These are phyloP conservation scores for Tineola bisselliella DNA, from an alignment of 2,888 invertebrate genomes.

Conservation along the genomic window DNA sequence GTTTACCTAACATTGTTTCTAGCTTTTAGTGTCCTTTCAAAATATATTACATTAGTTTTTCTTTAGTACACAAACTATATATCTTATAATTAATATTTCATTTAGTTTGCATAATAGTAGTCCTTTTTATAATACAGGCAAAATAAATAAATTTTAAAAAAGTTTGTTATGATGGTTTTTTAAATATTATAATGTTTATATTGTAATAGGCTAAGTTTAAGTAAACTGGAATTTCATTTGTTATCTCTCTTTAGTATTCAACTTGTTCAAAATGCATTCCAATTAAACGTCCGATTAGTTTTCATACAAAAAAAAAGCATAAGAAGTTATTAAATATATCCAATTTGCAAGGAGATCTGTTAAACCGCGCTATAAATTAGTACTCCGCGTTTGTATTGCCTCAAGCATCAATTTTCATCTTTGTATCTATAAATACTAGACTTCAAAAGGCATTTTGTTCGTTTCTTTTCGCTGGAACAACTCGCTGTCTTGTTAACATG, in stretches of 20 bases:
- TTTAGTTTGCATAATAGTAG: too few species aligned
- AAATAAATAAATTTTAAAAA: too few species aligned
- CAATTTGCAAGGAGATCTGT: conserved; percentile 32
- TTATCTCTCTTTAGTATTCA: too few species aligned
- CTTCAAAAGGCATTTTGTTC: not conserved
- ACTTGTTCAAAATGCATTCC: conserved; percentile 16
- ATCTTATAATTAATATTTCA: too few species aligned
- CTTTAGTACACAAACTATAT: conserved; percentile 11
- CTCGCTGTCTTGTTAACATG: not conserved
- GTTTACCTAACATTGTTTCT: not conserved
- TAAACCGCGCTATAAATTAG: conserved; percentile 20
- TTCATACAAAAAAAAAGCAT: not conserved
- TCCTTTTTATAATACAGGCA: too few species aligned
- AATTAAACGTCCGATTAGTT: conserved; percentile 8
- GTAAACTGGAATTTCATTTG: too few species aligned
- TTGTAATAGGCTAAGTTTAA: too few species aligned
- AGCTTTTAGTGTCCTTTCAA: not conserved
- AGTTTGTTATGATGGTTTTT: too few species aligned
- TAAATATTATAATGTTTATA: too few species aligned
- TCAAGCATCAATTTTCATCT: conserved; percentile 37
- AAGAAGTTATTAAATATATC: conserved; percentile 17
- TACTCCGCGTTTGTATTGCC: not conserved
- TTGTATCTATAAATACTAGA: conserved; percentile 34
- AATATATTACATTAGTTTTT: not conserved
- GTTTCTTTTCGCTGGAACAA: not conserved